Percentiles rank a stretch among this genome's conserved stretches.
Conservation (phyloP, 2,113 vertebrate species). For the Pycnonotus jocosus region DNA sequence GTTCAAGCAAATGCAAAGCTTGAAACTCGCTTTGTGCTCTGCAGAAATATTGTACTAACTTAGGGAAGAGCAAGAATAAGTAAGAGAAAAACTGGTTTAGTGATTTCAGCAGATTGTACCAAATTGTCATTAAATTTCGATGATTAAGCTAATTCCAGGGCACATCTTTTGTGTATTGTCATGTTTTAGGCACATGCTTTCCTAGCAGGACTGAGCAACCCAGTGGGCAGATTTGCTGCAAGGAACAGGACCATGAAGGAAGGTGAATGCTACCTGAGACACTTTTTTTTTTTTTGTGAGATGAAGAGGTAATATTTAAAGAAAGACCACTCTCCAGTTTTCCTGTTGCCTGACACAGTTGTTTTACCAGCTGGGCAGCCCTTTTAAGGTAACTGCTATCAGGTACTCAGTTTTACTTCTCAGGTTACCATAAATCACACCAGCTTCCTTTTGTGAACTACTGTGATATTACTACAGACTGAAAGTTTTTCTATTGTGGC, state of each 20-base stretch:
- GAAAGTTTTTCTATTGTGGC: neutral
- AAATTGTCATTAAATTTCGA: neutral
- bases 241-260: neutral
- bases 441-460: neutral
- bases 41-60: neutral
- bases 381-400: neutral
- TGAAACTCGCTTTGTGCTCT: neutral
- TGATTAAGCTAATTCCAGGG: neutral
- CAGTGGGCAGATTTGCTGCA: neutral
- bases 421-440: neutral
- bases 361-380: neutral
- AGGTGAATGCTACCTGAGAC: neutral
- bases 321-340: neutral
- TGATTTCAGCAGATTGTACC: neutral
- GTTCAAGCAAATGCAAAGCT: neutral
- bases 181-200: neutral
- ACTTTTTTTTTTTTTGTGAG: neutral
- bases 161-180: neutral
- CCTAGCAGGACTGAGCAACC: accelerated
- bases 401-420: neutral
- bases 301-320: neutral
- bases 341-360: neutral
- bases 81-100: neutral
- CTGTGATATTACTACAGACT: neutral
- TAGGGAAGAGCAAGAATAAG: neutral